Base-by-base conservation (phyloP, 2,113 vertebrate species). In the Conger conger region DNA sequence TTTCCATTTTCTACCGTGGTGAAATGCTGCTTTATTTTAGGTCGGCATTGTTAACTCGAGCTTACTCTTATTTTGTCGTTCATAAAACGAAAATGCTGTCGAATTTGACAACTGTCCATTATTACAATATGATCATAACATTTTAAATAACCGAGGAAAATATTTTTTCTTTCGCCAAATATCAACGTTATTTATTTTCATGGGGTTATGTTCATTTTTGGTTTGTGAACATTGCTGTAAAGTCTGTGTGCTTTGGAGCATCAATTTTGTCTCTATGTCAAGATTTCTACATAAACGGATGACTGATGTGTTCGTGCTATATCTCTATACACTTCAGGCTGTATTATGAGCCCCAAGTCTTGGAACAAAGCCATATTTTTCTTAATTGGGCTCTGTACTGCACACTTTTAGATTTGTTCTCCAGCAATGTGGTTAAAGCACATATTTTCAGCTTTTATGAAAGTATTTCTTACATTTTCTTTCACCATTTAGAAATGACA, bases 11-110 rank as follows among this genome's bases (percentile, higher is more conserved):
- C 33, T 82, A 63, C 23, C 20, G 9, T n/a, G 33, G 57, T 82
- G 18, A 73, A 73, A 9, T 83, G 76, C n/a, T 85, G 40, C 77
- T 76, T 15, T 73, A 54, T 84, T 87, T 81, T n/a, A 81, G 38
- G 57, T 68, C 40, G 36, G 37, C 35, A 23, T 68, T 40, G 73
- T 82, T 27, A 73, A 13, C 40, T 38, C 1, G 35, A 37, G 8
- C 8, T 60, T 16, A 9, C 54, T 82, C 7, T 73, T 73, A n/a
- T 73, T 73, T 63, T 63, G 81, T 18, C 53, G 17, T 30, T 73
- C 13, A 57, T 23, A 27, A 82, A 50, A 82, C n/a, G 20, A 63
- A 63, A 63, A 63, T 73, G n/a, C 68, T 13, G 27, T n/a, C 27
- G 68, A 33, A 13, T 33, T 8, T 33, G 68, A 73, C 27, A 73